Percentiles rank a stretch among this genome's conserved stretches.
Conservation (phyloP, 2,797 vertebrate genomes). For the Lacerta agilis region DNA sequence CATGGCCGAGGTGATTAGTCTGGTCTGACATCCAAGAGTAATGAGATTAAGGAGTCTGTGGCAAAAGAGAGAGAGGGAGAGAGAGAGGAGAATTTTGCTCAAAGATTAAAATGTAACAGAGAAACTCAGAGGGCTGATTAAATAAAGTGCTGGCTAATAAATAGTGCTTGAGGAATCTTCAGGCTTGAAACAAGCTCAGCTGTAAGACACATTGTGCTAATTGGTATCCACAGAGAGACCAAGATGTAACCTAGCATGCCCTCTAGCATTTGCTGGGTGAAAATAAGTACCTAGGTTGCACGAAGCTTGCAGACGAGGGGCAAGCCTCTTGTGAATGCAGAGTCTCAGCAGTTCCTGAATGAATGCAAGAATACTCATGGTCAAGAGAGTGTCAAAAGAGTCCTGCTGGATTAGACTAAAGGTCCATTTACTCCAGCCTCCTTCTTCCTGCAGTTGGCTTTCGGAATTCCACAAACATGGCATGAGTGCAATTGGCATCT, state of each 20-base stretch:
- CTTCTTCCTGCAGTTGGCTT: no score
- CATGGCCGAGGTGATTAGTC: conserved; percentile 60
- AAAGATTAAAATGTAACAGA: conserved; percentile 44
- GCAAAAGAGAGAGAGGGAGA: conserved; percentile 27
- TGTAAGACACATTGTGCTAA: not conserved
- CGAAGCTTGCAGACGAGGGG: not conserved
- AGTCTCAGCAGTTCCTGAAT: not conserved
- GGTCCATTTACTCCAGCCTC: not conserved
- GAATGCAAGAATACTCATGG: not conserved
- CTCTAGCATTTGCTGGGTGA: not conserved
- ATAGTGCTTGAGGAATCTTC: not conserved
- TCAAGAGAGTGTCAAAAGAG: no score
- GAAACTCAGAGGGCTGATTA: conserved; percentile 46
- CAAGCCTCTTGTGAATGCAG: not conserved
- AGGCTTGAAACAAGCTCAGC: not conserved
- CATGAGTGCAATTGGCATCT: no score
- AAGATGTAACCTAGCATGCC: not conserved
- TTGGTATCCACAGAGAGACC: not conserved
- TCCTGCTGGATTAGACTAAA: not conserved
- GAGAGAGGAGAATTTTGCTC: conserved; percentile 38
- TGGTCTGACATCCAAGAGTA: conserved; percentile 62
- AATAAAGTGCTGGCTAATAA: conserved; percentile 24
- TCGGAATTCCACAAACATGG: no score
- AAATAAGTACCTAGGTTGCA: not conserved
- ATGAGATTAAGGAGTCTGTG: conserved; percentile 72